Percentiles rank a stretch among this genome's conserved stretches.
phyloP scores from a whole-genome alignment of 1,140 invertebrate genomes.

The Calosoma granatense region DNA sequence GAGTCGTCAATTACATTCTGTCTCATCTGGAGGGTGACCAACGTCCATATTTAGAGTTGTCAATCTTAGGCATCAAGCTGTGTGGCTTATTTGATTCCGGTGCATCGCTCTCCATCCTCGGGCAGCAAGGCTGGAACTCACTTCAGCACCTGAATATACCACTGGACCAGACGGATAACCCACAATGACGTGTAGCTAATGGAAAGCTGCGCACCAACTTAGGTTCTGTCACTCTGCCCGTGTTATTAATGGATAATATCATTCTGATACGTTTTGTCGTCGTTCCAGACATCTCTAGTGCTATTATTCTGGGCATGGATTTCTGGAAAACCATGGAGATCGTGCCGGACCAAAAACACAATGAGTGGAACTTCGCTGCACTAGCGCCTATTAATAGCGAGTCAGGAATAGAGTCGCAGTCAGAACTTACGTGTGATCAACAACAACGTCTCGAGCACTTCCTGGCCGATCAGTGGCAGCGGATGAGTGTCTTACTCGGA shows the following conservation, averaged over 20 bases:
- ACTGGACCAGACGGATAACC: not conserved
- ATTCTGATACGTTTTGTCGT: slow-evolving; percentile 10
- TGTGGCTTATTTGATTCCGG: slow-evolving; percentile 11
- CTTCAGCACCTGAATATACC: no score
- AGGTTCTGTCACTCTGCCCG: slow-evolving; percentile 4
- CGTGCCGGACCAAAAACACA: slow-evolving; percentile 12
- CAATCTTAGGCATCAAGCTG: slow-evolving; percentile 9
- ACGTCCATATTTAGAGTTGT: slow-evolving; percentile 13
- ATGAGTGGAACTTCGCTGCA: slow-evolving; percentile 9
- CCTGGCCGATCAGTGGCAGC: not conserved
- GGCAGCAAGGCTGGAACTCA: not conserved
- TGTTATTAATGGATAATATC: slow-evolving; percentile 11
- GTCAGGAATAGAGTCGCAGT: no score
- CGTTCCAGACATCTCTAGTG: slow-evolving; percentile 11
- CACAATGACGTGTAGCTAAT: slow-evolving; percentile 16
- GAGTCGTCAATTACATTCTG: slow-evolving; percentile 12
- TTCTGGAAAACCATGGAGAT: slow-evolving; percentile 18
- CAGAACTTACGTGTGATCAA: no score
- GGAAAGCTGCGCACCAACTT: slow-evolving; percentile 9
- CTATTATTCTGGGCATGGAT: slow-evolving; percentile 15
- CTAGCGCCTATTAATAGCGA: no score
- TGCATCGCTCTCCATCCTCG: not conserved
- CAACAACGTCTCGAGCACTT: no score
- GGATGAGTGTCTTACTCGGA: slow-evolving; percentile 9
- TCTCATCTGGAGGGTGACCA: not conserved